Evolutionary conservation across 2,113 vertebrate species (phyloP).

Genomic region (Neogobius melanostomus): DNA sequence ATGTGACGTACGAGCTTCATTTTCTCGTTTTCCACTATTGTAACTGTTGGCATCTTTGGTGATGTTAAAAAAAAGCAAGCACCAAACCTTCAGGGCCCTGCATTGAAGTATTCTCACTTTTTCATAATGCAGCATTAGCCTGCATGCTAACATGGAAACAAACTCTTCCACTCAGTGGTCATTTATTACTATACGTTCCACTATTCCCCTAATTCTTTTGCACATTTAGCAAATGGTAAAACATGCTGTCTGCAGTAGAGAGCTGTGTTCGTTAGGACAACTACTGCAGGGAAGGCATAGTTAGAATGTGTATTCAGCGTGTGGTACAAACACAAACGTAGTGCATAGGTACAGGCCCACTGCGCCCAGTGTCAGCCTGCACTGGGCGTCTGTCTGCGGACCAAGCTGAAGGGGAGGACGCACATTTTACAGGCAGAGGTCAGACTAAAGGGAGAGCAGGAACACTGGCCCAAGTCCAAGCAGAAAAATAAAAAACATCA

Average conservation of each 20-base stretch:
- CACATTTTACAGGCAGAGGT: slow-evolving; percentile 64
- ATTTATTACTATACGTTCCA: slow-evolving; percentile 43
- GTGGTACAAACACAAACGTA: slow-evolving; percentile 39
- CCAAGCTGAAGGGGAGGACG: slow-evolving; percentile 38
- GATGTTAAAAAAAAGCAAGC: not conserved
- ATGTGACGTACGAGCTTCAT: not conserved
- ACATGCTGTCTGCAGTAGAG: slow-evolving; percentile 19
- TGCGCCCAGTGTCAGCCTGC: not conserved
- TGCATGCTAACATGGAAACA: slow-evolving; percentile 23
- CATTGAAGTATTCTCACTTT: slow-evolving; percentile 6
- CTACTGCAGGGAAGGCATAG: slow-evolving; percentile 28
- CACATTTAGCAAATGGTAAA: slow-evolving; percentile 33
- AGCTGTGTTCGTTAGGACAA: slow-evolving; percentile 28
- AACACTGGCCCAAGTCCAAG: slow-evolving; percentile 33
- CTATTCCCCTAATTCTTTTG: slow-evolving; percentile 63
- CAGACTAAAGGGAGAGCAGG: slow-evolving; percentile 12
- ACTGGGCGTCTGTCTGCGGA: not conserved
- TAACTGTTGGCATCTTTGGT: slow-evolving; percentile 5
- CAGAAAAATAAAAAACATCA: slow-evolving; percentile 27
- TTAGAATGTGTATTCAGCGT: slow-evolving; percentile 34
- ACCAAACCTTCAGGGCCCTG: not conserved
- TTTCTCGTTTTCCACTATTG: not conserved
- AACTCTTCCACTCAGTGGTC: slow-evolving; percentile 17
- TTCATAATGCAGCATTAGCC: slow-evolving; percentile 44
- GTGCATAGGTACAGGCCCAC: slow-evolving; percentile 72